phyloP scores from a whole-genome alignment of 2,888 invertebrate genomes.

The Lutraria lutraria region DNA sequence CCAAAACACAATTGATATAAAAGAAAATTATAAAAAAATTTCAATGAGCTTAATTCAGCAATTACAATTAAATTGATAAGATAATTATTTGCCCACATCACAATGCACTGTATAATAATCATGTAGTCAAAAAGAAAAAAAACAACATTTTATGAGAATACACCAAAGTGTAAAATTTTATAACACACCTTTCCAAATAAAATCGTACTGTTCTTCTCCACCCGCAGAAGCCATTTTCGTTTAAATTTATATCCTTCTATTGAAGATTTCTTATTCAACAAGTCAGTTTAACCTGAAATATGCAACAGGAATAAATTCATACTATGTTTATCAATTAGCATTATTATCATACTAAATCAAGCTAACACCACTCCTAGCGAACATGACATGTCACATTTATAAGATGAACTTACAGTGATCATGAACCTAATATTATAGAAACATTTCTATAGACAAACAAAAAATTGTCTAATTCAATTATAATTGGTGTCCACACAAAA shows the following conservation, averaged over 20 bases:
- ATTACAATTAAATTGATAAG: too few species aligned
- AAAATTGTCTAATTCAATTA: not conserved
- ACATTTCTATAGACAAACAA: not conserved
- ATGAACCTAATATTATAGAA: too few species aligned
- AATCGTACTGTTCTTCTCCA: slow-evolving; percentile 79
- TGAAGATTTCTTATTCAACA: not conserved
- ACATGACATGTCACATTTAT: not conserved
- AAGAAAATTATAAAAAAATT: too few species aligned
- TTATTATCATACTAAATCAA: not conserved
- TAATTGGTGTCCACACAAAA: not conserved
- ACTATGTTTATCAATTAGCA: not conserved
- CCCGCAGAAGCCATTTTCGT: slow-evolving; percentile 63
- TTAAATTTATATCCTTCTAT: not conserved
- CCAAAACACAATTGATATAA: too few species aligned
- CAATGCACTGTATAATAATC: too few species aligned
- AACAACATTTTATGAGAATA: not conserved
- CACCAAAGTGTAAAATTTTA: not conserved
- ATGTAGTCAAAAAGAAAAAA: not conserved
- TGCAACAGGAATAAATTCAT: not conserved
- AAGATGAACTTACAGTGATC: too few species aligned
- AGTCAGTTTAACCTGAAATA: not conserved
- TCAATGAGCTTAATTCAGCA: too few species aligned
- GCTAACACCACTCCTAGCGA: not conserved
- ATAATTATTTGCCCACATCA: too few species aligned
- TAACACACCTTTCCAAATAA: slow-evolving; percentile 79